These are phyloP conservation scores for Muscicapa comitata DNA, from an alignment of 2,797 vertebrate genomes.

Conservation along the genomic window DNA sequence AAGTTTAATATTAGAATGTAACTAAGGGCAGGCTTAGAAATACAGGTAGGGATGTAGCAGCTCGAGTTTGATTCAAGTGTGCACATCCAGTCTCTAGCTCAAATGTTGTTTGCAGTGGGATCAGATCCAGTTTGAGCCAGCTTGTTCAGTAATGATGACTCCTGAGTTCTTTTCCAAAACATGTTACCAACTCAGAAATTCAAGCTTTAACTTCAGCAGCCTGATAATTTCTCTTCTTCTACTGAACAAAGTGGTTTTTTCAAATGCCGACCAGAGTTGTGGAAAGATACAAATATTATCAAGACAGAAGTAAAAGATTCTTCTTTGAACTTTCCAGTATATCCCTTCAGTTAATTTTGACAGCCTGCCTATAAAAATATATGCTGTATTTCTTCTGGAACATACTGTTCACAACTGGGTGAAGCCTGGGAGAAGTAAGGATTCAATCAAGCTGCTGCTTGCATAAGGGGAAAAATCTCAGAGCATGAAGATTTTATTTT, in stretches of 20 bases:
- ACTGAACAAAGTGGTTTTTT: background rate
- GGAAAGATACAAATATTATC: background rate
- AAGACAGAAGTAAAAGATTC: background rate
- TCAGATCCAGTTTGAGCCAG: background rate
- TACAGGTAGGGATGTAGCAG: background rate
- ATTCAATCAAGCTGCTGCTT: background rate
- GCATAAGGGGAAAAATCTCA: background rate
- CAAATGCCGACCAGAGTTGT: background rate
- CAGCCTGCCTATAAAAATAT: constrained; percentile 44
- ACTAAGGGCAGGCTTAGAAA: background rate
- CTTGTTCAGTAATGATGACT: background rate
- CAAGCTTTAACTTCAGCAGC: background rate
- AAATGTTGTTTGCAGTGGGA: background rate
- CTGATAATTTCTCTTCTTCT: background rate
- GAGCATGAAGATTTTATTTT: background rate
- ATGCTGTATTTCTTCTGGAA: constrained; percentile 40
- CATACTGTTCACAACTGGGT: constrained; percentile 25
- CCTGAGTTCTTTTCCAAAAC: background rate
- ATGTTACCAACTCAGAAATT: background rate
- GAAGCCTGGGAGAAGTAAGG: constrained; percentile 3
- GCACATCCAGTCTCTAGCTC: background rate
- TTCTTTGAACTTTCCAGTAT: background rate
- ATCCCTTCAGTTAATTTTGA: constrained; percentile 40
- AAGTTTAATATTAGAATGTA: background rate
- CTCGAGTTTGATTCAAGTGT: background rate